A percentile compares a stretch with the other conserved stretches of the same genome.
Evolutionary conservation across 2,888 invertebrate species (phyloP).

Genomic region (Vanessa cardui): DNA sequence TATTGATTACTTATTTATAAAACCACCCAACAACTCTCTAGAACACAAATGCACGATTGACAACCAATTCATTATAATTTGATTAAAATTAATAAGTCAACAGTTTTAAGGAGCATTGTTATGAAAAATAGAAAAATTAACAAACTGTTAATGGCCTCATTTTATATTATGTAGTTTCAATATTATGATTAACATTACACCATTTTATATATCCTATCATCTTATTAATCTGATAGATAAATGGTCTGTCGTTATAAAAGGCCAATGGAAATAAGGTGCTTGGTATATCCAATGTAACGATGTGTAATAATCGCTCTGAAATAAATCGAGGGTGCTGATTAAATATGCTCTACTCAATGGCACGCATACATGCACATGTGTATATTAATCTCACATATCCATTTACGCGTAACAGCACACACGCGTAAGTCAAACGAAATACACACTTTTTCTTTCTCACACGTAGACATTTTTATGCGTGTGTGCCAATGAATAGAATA

Average conservation of each 20-base stretch:
- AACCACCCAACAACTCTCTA: no score
- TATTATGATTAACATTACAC: no score
- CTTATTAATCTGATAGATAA: no score
- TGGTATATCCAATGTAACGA: conserved; percentile 7
- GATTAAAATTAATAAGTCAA: no score
- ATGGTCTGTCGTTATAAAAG: conserved; percentile 3
- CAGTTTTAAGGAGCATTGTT: no score
- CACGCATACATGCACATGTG: conserved; percentile 4
- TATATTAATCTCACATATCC: not conserved
- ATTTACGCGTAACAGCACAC: not conserved
- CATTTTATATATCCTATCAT: not conserved
- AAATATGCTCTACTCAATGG: conserved; percentile 18
- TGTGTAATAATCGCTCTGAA: conserved; percentile 8
- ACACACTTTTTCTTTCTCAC: not conserved
- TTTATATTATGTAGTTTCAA: no score
- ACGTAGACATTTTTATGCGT: not conserved
- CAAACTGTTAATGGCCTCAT: no score
- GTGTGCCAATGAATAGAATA: not conserved
- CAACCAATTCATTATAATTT: no score
- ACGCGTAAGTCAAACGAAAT: no score
- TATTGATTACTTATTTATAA: no score
- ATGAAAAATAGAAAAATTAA: no score
- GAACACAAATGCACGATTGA: no score
- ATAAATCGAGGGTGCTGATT: conserved; percentile 13
- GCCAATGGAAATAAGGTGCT: conserved; percentile 2